Percentiles rank a stretch among this genome's conserved stretches.
These are phyloP conservation scores for Muscicapa striata DNA, from an alignment of 2,797 vertebrate species.

Conservation along the genomic window DNA sequence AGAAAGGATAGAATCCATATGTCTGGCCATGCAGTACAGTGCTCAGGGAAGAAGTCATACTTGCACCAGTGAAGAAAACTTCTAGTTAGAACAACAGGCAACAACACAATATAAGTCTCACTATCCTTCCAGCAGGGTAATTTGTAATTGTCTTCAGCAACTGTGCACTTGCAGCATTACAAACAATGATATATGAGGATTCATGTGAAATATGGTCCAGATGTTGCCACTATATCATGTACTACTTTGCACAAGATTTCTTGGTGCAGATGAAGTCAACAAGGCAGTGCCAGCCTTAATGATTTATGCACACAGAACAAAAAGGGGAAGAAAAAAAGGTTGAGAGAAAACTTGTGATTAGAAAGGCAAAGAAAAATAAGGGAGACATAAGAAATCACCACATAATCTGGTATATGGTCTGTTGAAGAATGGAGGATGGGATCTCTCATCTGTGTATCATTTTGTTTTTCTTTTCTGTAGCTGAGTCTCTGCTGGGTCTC, in stretches of 20 bases:
- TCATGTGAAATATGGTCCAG: conserved; percentile 14
- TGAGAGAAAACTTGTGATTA: neutral
- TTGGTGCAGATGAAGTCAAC: neutral
- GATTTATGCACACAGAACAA: neutral
- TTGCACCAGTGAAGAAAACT: neutral
- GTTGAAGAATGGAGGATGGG: neutral
- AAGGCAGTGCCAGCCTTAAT: neutral
- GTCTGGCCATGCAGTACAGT: neutral
- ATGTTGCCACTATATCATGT: neutral
- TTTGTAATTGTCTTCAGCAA: conserved; percentile 32
- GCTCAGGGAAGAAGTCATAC: neutral
- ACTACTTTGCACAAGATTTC: neutral
- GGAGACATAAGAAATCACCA: neutral
- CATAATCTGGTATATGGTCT: neutral
- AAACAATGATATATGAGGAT: conserved; percentile 5
- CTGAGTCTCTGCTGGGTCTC: neutral
- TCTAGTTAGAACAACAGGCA: conserved; percentile 2
- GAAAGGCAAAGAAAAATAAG: neutral
- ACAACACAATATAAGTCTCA: neutral
- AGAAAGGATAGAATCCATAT: conserved; percentile 26
- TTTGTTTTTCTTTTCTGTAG: neutral
- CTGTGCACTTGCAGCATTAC: neutral
- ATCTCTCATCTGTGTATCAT: neutral
- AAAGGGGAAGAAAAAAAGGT: neutral
- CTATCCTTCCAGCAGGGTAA: neutral